These are phyloP conservation scores for Nasonia longicornis DNA, from an alignment of 1,140 invertebrate genomes.

Conservation along the genomic window DNA sequence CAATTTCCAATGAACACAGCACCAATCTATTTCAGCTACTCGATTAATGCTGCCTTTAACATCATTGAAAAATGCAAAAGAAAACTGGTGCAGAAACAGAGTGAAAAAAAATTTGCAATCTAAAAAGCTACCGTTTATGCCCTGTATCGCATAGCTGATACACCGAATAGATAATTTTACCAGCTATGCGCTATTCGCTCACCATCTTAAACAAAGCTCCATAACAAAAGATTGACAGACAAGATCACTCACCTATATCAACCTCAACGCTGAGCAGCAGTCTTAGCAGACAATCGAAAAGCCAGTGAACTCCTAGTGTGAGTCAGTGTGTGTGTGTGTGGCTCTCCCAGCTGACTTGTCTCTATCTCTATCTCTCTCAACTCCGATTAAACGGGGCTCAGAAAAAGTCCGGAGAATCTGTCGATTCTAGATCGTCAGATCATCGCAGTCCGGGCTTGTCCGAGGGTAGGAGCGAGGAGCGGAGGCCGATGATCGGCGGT, in stretches of 20 bases:
- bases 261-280: background rate
- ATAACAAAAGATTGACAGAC: background rate
- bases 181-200: background rate
- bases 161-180: background rate
- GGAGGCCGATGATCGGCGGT: conserved; percentile 40
- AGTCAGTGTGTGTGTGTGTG: background rate
- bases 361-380: background rate
- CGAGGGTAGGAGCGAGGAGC: conserved; percentile 51
- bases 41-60: background rate
- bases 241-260: background rate
- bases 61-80: background rate
- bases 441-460: conserved; percentile 10
- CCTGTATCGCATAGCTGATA: background rate
- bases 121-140: background rate
- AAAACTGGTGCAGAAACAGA: background rate
- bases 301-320: background rate
- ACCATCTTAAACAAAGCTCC: background rate
- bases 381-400: no score
- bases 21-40: no score
- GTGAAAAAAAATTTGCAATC: background rate
- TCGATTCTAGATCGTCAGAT: background rate
- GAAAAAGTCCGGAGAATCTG: background rate
- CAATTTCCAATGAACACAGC: no score
- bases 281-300: background rate
- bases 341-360: conserved; percentile 29